These are phyloP conservation scores for Sterrhoptilus dennistouni DNA, from an alignment of 2,113 vertebrate genomes.

Conservation along the genomic window DNA sequence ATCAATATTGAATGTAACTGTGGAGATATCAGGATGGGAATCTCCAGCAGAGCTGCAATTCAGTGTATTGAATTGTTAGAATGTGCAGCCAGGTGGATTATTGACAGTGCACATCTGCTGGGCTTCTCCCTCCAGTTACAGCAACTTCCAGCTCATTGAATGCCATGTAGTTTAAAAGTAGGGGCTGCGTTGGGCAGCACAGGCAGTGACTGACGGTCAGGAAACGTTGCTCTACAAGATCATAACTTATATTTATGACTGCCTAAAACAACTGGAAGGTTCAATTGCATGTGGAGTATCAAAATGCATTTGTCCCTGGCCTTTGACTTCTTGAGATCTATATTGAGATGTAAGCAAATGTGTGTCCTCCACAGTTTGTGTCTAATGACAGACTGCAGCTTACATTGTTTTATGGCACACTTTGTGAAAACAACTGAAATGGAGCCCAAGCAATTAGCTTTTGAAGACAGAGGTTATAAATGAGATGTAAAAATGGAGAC, in stretches of 20 bases:
- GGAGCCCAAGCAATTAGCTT: neutral
- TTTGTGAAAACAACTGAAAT: neutral
- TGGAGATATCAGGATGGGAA: neutral
- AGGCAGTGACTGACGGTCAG: neutral
- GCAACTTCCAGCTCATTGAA: neutral
- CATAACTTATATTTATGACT: neutral
- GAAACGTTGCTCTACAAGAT: neutral
- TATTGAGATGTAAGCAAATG: neutral
- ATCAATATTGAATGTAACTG: neutral
- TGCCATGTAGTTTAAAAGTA: fast-evolving
- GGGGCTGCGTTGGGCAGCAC: neutral
- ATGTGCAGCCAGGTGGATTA: neutral
- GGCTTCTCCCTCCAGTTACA: neutral
- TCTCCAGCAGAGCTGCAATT: neutral
- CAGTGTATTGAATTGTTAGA: neutral
- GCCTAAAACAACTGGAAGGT: neutral
- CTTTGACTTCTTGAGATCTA: neutral
- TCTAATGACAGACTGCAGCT: neutral
- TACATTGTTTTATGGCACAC: neutral
- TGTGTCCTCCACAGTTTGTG: neutral
- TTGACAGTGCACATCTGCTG: neutral
- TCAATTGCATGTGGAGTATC: neutral
- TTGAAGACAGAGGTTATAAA: neutral
- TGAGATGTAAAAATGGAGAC: neutral
- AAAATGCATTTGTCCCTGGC: neutral